A percentile compares a stretch with the other conserved stretches of the same genome.
Evolutionary conservation across 2,888 invertebrate genomes (phyloP).

Genomic region (Rutpela maculata): DNA sequence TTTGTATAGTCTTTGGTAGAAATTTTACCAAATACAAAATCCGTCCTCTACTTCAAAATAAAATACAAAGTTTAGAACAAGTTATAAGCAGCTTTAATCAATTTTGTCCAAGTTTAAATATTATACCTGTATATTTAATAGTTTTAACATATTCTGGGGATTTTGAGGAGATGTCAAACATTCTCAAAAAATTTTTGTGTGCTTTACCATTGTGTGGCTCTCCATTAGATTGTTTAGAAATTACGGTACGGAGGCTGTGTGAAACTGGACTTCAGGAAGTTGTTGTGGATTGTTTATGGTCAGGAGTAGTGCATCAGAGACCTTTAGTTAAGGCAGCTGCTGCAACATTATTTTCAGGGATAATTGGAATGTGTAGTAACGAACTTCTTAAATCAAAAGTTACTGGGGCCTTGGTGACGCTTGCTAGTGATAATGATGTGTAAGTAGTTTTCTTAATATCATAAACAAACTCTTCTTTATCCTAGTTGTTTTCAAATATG

Average conservation of each 20-base stretch:
- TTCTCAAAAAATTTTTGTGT: constrained; percentile 77
- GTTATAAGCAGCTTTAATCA: constrained; percentile 78
- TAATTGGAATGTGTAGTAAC: constrained; percentile 77
- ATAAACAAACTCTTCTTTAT: too few species aligned
- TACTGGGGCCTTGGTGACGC: constrained; percentile 82
- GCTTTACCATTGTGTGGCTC: constrained; percentile 76
- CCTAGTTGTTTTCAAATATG: too few species aligned
- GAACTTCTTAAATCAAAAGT: constrained; percentile 77
- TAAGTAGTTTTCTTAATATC: constrained; percentile 75
- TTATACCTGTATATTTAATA: constrained; percentile 80
- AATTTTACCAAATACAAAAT: constrained; percentile 78
- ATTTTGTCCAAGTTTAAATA: constrained; percentile 76
- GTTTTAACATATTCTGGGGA: constrained; percentile 76
- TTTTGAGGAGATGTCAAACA: constrained; percentile 74
- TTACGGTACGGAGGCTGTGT: constrained; percentile 70
- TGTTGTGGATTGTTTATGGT: constrained; percentile 79
- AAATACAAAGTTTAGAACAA: constrained; percentile 78
- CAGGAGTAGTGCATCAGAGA: constrained; percentile 81
- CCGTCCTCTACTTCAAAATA: constrained; percentile 77
- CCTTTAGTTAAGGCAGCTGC: constrained; percentile 78
- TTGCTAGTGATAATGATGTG: constrained; percentile 82
- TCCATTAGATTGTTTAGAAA: constrained; percentile 72
- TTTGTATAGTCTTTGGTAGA: constrained; percentile 82
- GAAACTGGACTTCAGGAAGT: constrained; percentile 73
- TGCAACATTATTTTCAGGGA: constrained; percentile 77